phyloP scores from a whole-genome alignment of 2,888 invertebrate species.

The Gibbula magus region DNA sequence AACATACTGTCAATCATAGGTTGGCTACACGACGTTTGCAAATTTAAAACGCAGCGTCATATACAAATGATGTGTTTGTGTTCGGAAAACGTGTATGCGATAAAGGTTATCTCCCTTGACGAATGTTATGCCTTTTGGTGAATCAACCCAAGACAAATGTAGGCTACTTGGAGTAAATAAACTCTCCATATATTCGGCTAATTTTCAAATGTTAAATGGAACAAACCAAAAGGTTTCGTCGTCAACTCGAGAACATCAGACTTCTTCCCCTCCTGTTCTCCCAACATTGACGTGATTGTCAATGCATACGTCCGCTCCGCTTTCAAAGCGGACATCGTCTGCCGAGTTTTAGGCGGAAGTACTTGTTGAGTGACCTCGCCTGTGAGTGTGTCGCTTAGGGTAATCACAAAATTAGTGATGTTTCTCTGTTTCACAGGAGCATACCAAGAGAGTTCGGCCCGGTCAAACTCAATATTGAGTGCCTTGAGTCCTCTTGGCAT shows the following conservation, averaged over 20 bases:
- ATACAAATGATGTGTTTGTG: no score
- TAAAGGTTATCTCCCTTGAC: no score
- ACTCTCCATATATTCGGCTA: no score
- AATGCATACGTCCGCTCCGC: not conserved
- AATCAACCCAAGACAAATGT: no score
- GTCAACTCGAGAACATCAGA: not conserved
- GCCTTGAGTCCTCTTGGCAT: not conserved
- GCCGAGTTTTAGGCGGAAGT: not conserved
- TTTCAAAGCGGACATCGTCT: not conserved
- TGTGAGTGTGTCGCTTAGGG: not conserved
- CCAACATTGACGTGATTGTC: not conserved
- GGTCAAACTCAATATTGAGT: not conserved
- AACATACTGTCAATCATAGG: no score
- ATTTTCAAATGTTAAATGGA: no score
- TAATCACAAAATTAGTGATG: not conserved
- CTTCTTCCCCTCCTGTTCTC: not conserved
- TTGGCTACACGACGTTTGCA: no score
- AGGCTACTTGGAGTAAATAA: no score
- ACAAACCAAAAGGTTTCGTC: not conserved
- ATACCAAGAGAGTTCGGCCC: not conserved
- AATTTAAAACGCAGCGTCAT: no score
- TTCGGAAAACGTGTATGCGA: no score
- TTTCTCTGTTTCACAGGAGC: slow-evolving; percentile 6
- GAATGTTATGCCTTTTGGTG: no score
- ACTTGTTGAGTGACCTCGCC: not conserved